phyloP scores from a whole-genome alignment of 2,113 vertebrate genomes.

The Cromileptes altivelis region DNA sequence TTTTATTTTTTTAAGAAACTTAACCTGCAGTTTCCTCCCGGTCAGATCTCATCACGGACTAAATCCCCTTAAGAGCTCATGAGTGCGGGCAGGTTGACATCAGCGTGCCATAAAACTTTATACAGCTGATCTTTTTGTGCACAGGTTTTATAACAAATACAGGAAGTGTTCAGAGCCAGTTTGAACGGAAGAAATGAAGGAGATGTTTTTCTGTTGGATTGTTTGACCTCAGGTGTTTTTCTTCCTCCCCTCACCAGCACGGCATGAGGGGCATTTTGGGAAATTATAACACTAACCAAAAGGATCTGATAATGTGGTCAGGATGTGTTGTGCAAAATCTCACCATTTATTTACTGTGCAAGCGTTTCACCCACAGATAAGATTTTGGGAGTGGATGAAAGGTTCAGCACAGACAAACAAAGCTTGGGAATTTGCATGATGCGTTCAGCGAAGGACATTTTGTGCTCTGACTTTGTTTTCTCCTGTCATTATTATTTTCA shows the following conservation, averaged over 20 bases:
- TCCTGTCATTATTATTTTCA: conserved; percentile 49
- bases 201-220: conserved; percentile 9
- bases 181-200: conserved; percentile 40
- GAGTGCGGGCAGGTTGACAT: conserved; percentile 59
- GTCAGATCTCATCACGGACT: conserved; percentile 26
- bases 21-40: conserved; percentile 27
- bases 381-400: neutral
- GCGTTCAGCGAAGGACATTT: neutral
- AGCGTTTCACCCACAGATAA: neutral
- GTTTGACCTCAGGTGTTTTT: conserved; percentile 60
- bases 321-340: conserved; percentile 32
- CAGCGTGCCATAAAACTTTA: conserved; percentile 57
- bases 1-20: neutral
- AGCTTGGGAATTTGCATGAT: conserved; percentile 10
- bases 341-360: conserved; percentile 5
- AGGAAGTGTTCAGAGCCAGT: conserved; percentile 37
- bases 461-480: conserved; percentile 48
- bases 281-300: conserved; percentile 20
- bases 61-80: conserved; percentile 65
- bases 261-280: conserved; percentile 1
- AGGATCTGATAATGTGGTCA: conserved; percentile 10
- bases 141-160: conserved; percentile 25
- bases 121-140: conserved; percentile 23
- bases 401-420: conserved; percentile 19
- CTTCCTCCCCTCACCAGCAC: conserved; percentile 21